Evolutionary conservation across 2,888 invertebrate genomes (phyloP).

Genomic region (Xestia xanthographa): DNA sequence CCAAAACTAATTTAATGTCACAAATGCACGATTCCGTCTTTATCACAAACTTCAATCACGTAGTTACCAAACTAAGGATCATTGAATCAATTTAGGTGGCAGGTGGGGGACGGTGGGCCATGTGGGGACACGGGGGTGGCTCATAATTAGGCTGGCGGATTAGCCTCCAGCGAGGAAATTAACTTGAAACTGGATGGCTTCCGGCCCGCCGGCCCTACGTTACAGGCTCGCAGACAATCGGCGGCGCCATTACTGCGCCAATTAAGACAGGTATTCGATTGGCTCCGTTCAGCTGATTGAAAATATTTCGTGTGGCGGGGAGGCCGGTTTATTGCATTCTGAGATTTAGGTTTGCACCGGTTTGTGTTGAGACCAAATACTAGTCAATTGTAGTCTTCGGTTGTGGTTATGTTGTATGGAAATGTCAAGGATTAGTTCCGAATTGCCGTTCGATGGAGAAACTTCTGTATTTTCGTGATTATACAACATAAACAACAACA

Average conservation of each 20-base stretch:
- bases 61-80: slow-evolving; percentile 56
- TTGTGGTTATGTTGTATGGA: not conserved
- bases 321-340: slow-evolving; percentile 68
- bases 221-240: slow-evolving; percentile 65
- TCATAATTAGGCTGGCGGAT: slow-evolving; percentile 86
- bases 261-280: slow-evolving; percentile 73
- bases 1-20: not conserved
- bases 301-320: slow-evolving; percentile 62
- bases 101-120: slow-evolving; percentile 37
- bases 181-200: slow-evolving; percentile 83
- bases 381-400: not conserved
- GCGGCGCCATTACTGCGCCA: slow-evolving; percentile 70
- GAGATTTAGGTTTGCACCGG: slow-evolving; percentile 58
- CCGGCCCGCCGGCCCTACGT: slow-evolving; percentile 64
- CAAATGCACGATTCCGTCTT: slow-evolving; percentile 16
- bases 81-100: slow-evolving; percentile 62
- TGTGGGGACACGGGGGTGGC: slow-evolving; percentile 66
- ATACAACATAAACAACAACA: not conserved
- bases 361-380: not conserved
- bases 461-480: not conserved
- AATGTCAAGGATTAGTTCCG: not conserved
- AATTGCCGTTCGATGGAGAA: not conserved
- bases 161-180: slow-evolving; percentile 84
- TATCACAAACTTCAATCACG: slow-evolving; percentile 57
- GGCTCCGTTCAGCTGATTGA: slow-evolving; percentile 67